Percentiles rank a stretch among this genome's conserved stretches.
Conservation (phyloP, 2,797 vertebrate genomes). For the Poeciliopsis paucimaculata region DNA sequence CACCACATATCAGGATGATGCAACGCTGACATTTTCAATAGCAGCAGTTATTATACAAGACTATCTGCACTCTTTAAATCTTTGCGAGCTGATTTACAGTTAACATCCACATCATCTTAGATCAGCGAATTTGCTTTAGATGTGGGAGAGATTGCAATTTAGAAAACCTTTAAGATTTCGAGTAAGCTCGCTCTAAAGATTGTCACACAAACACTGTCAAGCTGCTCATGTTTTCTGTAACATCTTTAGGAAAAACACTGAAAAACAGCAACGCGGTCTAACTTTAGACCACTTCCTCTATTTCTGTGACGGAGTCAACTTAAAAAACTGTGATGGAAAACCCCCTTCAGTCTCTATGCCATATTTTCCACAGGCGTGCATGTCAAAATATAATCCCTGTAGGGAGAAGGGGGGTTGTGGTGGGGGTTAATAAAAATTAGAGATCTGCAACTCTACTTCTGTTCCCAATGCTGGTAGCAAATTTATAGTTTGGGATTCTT, state of each 20-base stretch:
- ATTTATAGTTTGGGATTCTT: background rate
- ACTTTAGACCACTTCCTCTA: constrained; percentile 73
- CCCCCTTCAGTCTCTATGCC: constrained; percentile 35
- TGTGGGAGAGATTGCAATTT: background rate
- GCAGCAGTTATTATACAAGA: constrained; percentile 54
- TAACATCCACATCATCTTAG: background rate
- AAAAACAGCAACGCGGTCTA: constrained; percentile 49
- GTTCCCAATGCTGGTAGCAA: background rate
- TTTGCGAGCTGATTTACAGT: constrained; percentile 21
- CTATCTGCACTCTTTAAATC: constrained; percentile 45
- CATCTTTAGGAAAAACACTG: constrained; percentile 32
- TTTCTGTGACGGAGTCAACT: constrained; percentile 56
- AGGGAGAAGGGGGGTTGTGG: constrained; percentile 27
- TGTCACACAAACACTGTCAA: constrained; percentile 11
- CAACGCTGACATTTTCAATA: constrained; percentile 63
- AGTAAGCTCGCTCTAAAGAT: constrained; percentile 16
- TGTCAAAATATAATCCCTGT: constrained; percentile 46
- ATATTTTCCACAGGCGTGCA: constrained; percentile 59
- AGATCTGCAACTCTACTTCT: background rate
- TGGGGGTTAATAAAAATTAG: constrained; percentile 48
- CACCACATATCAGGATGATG: constrained; percentile 65
- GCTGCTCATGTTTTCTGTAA: constrained; percentile 14
- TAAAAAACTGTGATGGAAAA: constrained; percentile 64
- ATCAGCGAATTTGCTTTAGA: background rate
- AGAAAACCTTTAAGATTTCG: background rate